These are phyloP conservation scores for Thunnus maccoyii DNA, from an alignment of 2,113 vertebrate species.

Conservation along the genomic window DNA sequence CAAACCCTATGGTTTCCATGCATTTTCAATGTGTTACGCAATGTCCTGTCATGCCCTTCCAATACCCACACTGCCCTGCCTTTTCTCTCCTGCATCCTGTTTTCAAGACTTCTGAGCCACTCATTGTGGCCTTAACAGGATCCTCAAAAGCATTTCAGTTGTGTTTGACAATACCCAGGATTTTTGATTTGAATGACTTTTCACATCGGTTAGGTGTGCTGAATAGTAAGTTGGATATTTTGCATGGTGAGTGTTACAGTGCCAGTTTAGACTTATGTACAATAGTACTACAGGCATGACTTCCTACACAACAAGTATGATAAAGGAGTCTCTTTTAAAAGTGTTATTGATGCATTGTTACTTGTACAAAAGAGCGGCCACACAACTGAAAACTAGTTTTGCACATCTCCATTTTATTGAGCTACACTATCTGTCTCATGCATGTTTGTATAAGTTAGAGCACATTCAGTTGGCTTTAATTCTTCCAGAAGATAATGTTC, in stretches of 20 bases:
- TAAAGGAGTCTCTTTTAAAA: background rate
- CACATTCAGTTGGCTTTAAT: constrained; percentile 8
- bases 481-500: constrained; percentile 8
- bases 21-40: constrained; percentile 70
- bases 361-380: background rate
- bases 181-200: constrained; percentile 47
- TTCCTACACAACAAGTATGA: background rate
- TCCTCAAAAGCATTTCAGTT: constrained; percentile 69
- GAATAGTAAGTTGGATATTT: constrained; percentile 14
- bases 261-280: background rate
- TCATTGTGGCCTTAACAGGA: constrained; percentile 71
- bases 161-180: constrained; percentile 47
- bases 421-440: background rate
- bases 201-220: constrained; percentile 26
- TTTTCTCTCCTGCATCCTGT: constrained; percentile 80
- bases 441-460: background rate
- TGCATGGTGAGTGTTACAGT: constrained; percentile 8
- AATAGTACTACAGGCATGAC: background rate
- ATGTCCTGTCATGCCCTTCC: constrained; percentile 73
- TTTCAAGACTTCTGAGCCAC: constrained; percentile 75
- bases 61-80: constrained; percentile 66
- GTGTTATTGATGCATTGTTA: background rate
- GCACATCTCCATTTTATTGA: constrained; percentile 19
- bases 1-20: constrained; percentile 62
- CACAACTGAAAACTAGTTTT: background rate